Conservation (phyloP, 2,797 vertebrate species). For the Bovichtus variegatus region DNA sequence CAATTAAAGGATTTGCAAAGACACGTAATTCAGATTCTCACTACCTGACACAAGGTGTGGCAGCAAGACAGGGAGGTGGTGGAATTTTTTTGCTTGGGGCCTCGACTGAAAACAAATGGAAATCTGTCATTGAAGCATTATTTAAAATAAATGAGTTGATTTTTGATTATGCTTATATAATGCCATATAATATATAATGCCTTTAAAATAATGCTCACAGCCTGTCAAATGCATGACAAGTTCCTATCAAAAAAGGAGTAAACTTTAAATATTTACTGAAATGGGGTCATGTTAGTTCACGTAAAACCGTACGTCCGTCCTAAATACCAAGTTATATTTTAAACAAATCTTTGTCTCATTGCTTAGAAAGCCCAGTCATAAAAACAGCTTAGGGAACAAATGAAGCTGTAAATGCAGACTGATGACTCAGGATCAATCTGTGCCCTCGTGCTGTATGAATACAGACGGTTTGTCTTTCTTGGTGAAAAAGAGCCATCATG, state of each 20-base stretch:
- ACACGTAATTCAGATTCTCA: conserved; percentile 58
- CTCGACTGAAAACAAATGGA: conserved; percentile 11
- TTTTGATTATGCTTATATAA: conserved; percentile 10
- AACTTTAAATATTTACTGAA: neutral
- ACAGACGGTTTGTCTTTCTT: conserved; percentile 15
- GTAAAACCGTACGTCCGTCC: conserved; percentile 5
- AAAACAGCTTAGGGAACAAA: conserved; percentile 30
- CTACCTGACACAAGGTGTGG: conserved; percentile 49
- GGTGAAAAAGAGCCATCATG: conserved; percentile 65
- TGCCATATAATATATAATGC: too few relatives aligned
- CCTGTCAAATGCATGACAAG: neutral
- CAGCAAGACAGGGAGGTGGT: conserved; percentile 21
- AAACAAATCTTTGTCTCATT: conserved; percentile 12
- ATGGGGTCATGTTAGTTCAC: conserved; percentile 5
- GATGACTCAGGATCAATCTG: conserved; percentile 51
- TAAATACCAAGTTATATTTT: conserved; percentile 29
- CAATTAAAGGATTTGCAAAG: conserved; percentile 62
- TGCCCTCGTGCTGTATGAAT: neutral
- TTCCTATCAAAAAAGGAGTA: conserved; percentile 2
- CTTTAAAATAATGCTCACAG: too few relatives aligned
- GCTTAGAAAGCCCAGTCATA: conserved; percentile 31
- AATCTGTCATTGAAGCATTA: conserved; percentile 28
- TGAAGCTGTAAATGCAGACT: conserved; percentile 20
- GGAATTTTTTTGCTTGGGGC: conserved; percentile 20
- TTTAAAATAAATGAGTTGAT: conserved; percentile 13